Percentiles rank a stretch among this genome's conserved stretches.
These are phyloP conservation scores for Himantopus leucocephalus DNA, from an alignment of 2,113 vertebrate genomes.

Conservation along the genomic window DNA sequence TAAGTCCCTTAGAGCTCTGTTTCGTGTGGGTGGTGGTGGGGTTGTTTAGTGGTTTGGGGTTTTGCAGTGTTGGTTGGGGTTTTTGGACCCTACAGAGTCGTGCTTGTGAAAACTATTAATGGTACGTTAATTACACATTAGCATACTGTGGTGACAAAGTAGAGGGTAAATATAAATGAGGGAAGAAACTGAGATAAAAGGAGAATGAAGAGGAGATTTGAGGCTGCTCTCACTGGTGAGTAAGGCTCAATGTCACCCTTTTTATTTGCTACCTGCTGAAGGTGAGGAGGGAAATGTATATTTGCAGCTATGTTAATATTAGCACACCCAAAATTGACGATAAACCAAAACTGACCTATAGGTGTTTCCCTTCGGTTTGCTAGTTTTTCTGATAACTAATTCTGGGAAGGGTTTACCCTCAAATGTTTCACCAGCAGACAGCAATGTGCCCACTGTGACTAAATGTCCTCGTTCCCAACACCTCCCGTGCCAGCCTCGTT, in stretches of 20 bases:
- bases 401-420: neutral
- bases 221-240: neutral
- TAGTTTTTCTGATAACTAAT: neutral
- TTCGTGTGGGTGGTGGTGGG: neutral
- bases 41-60: neutral
- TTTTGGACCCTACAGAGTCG: neutral
- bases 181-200: neutral
- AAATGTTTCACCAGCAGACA: neutral
- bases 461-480: rapidly evolving
- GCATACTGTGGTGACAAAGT: neutral
- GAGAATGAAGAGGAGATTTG: neutral
- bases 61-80: neutral
- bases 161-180: neutral
- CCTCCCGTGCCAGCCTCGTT: neutral
- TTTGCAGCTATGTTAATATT: neutral
- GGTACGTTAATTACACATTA: neutral
- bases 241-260: neutral
- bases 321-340: neutral
- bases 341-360: neutral
- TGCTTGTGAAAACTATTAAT: neutral
- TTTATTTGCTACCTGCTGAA: neutral
- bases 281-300: neutral
- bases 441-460: neutral
- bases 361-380: neutral
- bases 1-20: neutral